Conservation (phyloP, 2,797 vertebrate species). For the Cichlasoma orientale region DNA sequence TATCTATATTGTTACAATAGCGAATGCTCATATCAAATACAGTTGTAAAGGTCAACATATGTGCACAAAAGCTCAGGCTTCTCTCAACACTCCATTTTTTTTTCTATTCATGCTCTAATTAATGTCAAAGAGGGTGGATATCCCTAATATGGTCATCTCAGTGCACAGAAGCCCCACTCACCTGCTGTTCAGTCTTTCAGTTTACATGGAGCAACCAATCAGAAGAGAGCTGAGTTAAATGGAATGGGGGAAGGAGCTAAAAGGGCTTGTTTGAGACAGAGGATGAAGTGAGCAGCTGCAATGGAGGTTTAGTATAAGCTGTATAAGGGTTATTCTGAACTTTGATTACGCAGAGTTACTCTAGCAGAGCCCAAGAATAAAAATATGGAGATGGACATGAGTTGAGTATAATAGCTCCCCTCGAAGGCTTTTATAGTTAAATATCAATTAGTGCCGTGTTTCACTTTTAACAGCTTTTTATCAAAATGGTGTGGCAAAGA, state of each 20-base stretch:
- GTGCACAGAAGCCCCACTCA: neutral
- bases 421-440: constrained; percentile 11
- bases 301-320: neutral
- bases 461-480: neutral
- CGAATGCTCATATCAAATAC: neutral
- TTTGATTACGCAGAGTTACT: neutral
- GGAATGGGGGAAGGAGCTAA: neutral
- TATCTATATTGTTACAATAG: neutral
- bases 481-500: neutral
- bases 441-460: neutral
- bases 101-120: neutral
- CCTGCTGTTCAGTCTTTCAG: neutral
- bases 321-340: neutral
- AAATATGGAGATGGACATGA: neutral
- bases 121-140: neutral
- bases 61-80: neutral
- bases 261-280: neutral
- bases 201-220: neutral
- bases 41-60: neutral
- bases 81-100: neutral
- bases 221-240: neutral
- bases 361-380: neutral
- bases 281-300: neutral
- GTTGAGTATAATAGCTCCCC: neutral
- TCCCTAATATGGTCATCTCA: neutral